A percentile compares a stretch with the other conserved stretches of the same genome.
Conservation (phyloP, 2,888 invertebrate genomes). For the Xanthorhoe designata region DNA sequence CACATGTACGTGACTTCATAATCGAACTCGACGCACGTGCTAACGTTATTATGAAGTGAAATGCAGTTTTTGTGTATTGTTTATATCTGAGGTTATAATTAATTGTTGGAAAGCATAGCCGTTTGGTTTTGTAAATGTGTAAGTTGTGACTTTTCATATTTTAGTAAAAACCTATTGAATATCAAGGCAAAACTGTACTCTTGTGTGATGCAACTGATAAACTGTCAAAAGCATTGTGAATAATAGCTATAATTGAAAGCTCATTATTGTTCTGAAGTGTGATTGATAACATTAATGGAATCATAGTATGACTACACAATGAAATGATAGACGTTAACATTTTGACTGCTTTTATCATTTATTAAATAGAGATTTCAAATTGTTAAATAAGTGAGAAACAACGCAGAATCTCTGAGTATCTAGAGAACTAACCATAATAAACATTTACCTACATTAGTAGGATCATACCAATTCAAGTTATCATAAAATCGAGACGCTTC, state of each 20-base stretch:
- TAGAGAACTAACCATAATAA: too few species aligned
- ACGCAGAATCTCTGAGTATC: too few species aligned
- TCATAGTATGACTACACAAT: not conserved
- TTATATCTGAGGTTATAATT: conserved; percentile 17
- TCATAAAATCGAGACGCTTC: too few species aligned
- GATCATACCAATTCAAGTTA: too few species aligned
- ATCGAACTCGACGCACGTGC: conserved; percentile 48
- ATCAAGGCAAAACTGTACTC: not conserved
- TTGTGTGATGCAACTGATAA: not conserved
- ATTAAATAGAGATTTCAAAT: too few species aligned
- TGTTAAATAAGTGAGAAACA: too few species aligned
- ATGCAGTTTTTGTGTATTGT: conserved; percentile 31
- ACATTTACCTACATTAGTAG: too few species aligned
- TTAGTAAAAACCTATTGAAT: not conserved
- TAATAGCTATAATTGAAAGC: not conserved
- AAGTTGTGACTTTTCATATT: conserved; percentile 23
- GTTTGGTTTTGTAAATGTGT: conserved; percentile 31
- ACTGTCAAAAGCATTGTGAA: not conserved
- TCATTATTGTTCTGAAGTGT: not conserved
- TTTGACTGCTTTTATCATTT: too few species aligned
- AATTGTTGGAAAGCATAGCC: conserved; percentile 10
- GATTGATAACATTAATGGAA: not conserved
- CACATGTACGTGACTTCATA: conserved; percentile 44
- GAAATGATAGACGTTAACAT: not conserved
- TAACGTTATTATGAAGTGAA: conserved; percentile 45